phyloP scores from a whole-genome alignment of 1,140 invertebrate species.

The Ganaspis sp. region DNA sequence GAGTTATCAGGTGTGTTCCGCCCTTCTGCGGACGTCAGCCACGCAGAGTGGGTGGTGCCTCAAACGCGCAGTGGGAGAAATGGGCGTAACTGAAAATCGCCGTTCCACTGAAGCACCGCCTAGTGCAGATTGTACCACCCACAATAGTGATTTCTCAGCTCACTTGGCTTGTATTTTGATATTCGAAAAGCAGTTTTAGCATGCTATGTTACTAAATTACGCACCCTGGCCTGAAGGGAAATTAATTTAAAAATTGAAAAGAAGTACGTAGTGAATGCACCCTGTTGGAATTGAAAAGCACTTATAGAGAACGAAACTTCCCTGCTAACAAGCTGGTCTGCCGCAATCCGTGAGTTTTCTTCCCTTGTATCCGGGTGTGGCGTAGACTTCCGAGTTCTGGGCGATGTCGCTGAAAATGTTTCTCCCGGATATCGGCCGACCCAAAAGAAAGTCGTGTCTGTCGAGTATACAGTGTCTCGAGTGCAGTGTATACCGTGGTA shows the following conservation, averaged over 20 bases:
- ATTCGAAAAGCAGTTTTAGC: too few species aligned
- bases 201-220: too few species aligned
- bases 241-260: background rate
- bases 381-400: slow-evolving; percentile 64
- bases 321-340: slow-evolving; percentile 77
- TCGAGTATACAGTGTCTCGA: slow-evolving; percentile 53
- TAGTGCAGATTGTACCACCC: too few species aligned
- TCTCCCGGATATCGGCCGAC: slow-evolving; percentile 60
- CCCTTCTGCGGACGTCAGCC: too few species aligned
- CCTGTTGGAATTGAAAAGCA: slow-evolving; percentile 75
- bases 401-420: slow-evolving; percentile 71
- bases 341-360: slow-evolving; percentile 73
- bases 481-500: slow-evolving; percentile 48
- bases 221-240: background rate
- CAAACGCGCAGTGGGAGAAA: too few species aligned
- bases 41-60: too few species aligned
- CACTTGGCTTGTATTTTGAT: too few species aligned
- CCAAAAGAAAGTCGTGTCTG: slow-evolving; percentile 49
- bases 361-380: slow-evolving; percentile 69
- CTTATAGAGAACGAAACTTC: slow-evolving; percentile 76
- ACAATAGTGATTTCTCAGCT: too few species aligned
- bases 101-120: too few species aligned
- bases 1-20: too few species aligned
- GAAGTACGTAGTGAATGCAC: slow-evolving; percentile 62
- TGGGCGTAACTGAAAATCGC: too few species aligned